phyloP scores from a whole-genome alignment of 2,888 invertebrate species.

The Priocnemis perturbator region DNA sequence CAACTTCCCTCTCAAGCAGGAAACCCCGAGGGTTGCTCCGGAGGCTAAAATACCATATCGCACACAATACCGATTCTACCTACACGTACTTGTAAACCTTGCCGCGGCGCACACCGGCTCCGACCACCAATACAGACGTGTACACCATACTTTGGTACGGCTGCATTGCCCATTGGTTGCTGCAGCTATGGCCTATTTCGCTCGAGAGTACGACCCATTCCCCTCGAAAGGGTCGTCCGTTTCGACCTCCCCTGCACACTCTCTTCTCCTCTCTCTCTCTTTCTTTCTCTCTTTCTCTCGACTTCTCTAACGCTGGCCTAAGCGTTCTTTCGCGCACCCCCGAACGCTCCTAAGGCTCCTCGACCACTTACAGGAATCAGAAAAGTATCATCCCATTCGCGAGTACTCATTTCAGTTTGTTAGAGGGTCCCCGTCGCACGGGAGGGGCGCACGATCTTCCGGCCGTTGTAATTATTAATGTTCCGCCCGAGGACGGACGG shows the following conservation, averaged over 20 bases:
- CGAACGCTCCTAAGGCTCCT: not conserved
- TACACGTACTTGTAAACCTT: slow-evolving; percentile 18
- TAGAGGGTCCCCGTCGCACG: too few species aligned
- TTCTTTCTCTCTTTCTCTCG: slow-evolving; percentile 20
- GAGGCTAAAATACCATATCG: slow-evolving; percentile 55
- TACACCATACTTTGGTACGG: slow-evolving; percentile 46
- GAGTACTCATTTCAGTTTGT: slow-evolving; percentile 4
- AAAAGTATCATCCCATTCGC: slow-evolving; percentile 8
- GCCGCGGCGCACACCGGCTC: slow-evolving; percentile 13
- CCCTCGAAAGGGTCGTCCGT: slow-evolving; percentile 55
- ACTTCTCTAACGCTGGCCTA: slow-evolving; percentile 2
- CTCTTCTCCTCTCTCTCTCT: not conserved
- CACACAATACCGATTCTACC: slow-evolving; percentile 34
- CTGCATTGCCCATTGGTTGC: slow-evolving; percentile 59
- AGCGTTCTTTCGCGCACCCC: slow-evolving; percentile 4
- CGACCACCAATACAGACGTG: slow-evolving; percentile 34
- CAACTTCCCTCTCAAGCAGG: slow-evolving; percentile 39
- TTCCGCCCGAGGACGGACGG: too few species aligned
- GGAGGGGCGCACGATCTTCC: too few species aligned
- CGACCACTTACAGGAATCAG: slow-evolving; percentile 4
- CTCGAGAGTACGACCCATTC: slow-evolving; percentile 62
- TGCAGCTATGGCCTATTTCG: slow-evolving; percentile 63
- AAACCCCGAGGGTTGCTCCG: slow-evolving; percentile 34
- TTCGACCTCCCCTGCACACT: slow-evolving; percentile 36
- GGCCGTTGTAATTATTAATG: too few species aligned